Percentiles rank a stretch among this genome's conserved stretches.
Evolutionary conservation across 2,888 invertebrate genomes (phyloP).

Genomic region (Troides oblongomaculatus): DNA sequence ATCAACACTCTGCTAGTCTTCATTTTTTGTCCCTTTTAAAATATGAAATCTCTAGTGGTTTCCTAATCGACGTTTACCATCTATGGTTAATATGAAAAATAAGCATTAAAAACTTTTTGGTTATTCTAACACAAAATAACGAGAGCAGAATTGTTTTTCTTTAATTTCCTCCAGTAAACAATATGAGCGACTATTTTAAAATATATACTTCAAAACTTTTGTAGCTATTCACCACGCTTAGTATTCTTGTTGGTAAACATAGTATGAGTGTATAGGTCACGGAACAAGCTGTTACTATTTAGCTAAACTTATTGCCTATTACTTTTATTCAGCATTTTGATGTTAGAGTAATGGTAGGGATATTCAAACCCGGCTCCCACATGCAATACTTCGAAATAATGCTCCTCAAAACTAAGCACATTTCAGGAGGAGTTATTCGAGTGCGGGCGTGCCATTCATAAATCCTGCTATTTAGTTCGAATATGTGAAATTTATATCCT

Average conservation of each 20-base stretch:
- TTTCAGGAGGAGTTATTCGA: slow-evolving; percentile 10
- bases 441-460: slow-evolving; percentile 26
- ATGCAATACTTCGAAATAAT: neutral
- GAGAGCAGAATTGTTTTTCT: neutral
- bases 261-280: no score
- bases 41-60: neutral
- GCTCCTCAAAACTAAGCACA: neutral
- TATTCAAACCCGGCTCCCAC: no score
- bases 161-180: neutral
- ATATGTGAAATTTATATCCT: slow-evolving; percentile 15
- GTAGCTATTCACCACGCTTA: no score
- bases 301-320: no score
- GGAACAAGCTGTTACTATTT: no score
- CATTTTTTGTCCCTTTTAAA: neutral
- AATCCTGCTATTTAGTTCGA: slow-evolving; percentile 30
- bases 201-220: neutral
- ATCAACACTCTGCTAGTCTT: neutral
- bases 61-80: neutral
- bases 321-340: no score
- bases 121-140: neutral
- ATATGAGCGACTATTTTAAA: neutral
- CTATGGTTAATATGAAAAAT: neutral
- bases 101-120: neutral
- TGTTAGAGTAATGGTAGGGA: no score
- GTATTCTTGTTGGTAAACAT: no score